These are phyloP conservation scores for Pristionchus entomophagus DNA, from an alignment of 2,888 invertebrate species.

Conservation along the genomic window DNA sequence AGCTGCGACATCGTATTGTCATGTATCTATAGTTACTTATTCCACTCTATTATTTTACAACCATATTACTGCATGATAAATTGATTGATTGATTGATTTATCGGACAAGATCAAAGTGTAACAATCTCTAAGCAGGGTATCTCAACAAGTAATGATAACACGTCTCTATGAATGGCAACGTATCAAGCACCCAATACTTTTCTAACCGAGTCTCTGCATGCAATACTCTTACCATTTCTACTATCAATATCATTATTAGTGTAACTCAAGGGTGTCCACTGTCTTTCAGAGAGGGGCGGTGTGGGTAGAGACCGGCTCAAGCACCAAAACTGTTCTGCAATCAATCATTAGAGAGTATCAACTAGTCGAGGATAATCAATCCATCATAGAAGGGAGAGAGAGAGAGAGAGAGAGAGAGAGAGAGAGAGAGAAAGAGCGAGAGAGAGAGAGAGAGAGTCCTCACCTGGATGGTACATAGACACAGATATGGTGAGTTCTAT, in stretches of 20 bases:
- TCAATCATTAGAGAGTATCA: too few relatives aligned
- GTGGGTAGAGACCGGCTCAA: slow-evolving; percentile 47
- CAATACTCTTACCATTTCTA: slow-evolving; percentile 20
- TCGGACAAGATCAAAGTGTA: not conserved
- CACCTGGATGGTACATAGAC: slow-evolving; percentile 75
- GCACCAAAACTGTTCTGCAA: slow-evolving; percentile 56
- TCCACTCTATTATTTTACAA: too few relatives aligned
- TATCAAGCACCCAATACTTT: slow-evolving; percentile 17
- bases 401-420: too few relatives aligned
- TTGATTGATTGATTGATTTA: too few relatives aligned
- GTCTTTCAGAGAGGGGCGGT: slow-evolving; percentile 25
- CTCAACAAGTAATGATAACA: slow-evolving; percentile 10
- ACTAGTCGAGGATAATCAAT: not conserved
- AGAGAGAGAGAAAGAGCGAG: too few relatives aligned
- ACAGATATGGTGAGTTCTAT: slow-evolving; percentile 82
- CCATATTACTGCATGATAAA: not conserved
- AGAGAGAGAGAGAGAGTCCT: too few relatives aligned
- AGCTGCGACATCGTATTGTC: too few relatives aligned
- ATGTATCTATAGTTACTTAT: too few relatives aligned
- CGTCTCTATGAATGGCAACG: slow-evolving; percentile 17
- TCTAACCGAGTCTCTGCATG: slow-evolving; percentile 28
- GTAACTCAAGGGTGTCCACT: not conserved
- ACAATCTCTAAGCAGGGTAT: slow-evolving; percentile 31
- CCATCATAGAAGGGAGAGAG: too few relatives aligned
- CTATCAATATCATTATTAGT: not conserved